These are phyloP conservation scores for Sebastes baramenuke DNA, from an alignment of 2,797 vertebrate species.

Conservation along the genomic window DNA sequence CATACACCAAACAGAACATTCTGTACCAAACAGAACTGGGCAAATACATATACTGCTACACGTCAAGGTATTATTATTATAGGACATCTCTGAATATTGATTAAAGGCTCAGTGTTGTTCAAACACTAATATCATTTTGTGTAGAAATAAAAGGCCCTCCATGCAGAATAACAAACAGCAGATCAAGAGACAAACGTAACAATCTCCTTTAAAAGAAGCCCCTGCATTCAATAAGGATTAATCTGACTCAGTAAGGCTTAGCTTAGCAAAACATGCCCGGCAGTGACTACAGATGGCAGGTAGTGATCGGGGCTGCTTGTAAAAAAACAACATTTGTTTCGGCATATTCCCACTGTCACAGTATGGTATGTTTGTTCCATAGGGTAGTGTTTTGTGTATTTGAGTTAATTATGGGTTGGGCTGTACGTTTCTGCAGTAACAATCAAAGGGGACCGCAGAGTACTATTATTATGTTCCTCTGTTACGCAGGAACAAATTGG, in stretches of 20 bases:
- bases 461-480: not conserved
- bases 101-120: not conserved
- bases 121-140: conserved; percentile 10
- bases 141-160: not conserved
- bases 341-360: not conserved
- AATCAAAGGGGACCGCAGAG: not conserved
- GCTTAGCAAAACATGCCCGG: conserved; percentile 15
- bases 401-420: conserved; percentile 2
- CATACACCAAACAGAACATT: not conserved
- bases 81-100: conserved; percentile 5
- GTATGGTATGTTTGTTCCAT: not conserved
- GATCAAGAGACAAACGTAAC: conserved; percentile 19
- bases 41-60: not conserved
- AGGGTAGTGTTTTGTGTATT: conserved; percentile 3
- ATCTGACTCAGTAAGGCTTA: conserved; percentile 34
- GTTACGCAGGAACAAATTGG: not conserved
- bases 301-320: not conserved
- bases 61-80: not conserved
- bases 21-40: not conserved
- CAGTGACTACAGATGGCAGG: conserved; percentile 13
- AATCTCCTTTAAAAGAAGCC: not conserved
- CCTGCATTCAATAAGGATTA: conserved; percentile 34
- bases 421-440: not conserved
- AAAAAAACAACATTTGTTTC: not conserved
- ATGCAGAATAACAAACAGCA: conserved; percentile 5